Percentiles rank a stretch among this genome's conserved stretches.
Evolutionary conservation across 2,113 vertebrate species (phyloP).

Genomic region (Mugil cephalus): DNA sequence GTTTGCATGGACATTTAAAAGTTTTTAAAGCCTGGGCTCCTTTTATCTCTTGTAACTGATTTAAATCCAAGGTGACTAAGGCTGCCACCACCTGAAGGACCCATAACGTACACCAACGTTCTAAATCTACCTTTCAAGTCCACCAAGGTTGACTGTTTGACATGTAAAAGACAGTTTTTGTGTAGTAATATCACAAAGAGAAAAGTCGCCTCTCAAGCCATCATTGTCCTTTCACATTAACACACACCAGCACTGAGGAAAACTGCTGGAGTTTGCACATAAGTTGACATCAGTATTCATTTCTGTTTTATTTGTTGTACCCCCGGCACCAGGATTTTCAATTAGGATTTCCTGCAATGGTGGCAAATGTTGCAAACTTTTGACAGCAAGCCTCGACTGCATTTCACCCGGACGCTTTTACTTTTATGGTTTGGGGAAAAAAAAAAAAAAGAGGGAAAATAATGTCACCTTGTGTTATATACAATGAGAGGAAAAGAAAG

Average conservation of each 20-base stretch:
- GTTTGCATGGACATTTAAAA: not conserved
- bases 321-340: slow-evolving; percentile 47
- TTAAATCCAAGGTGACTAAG: slow-evolving; percentile 25
- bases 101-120: slow-evolving; percentile 4
- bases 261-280: not conserved
- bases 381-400: slow-evolving; percentile 55
- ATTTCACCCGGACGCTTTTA: slow-evolving; percentile 48
- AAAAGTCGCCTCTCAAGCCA: not conserved
- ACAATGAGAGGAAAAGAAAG: slow-evolving; percentile 46
- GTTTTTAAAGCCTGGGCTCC: not conserved
- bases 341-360: slow-evolving; percentile 60
- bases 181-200: not conserved
- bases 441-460: slow-evolving; percentile 30
- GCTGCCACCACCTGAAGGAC: slow-evolving; percentile 3
- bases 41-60: slow-evolving; percentile 4
- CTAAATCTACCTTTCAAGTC: slow-evolving; percentile 7
- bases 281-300: slow-evolving; percentile 16
- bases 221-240: not conserved
- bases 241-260: slow-evolving; percentile 1
- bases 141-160: slow-evolving; percentile 8
- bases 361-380: slow-evolving; percentile 49
- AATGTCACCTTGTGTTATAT: slow-evolving; percentile 69
- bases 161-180: not conserved
- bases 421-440: slow-evolving; percentile 43
- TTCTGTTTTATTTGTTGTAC: slow-evolving; percentile 41